Evolutionary conservation across 64 coral and sea anemone genomes (phyloP), one percentile per base, ranked within the genome.

Genomic region (Montipora efflorescens): DNA sequence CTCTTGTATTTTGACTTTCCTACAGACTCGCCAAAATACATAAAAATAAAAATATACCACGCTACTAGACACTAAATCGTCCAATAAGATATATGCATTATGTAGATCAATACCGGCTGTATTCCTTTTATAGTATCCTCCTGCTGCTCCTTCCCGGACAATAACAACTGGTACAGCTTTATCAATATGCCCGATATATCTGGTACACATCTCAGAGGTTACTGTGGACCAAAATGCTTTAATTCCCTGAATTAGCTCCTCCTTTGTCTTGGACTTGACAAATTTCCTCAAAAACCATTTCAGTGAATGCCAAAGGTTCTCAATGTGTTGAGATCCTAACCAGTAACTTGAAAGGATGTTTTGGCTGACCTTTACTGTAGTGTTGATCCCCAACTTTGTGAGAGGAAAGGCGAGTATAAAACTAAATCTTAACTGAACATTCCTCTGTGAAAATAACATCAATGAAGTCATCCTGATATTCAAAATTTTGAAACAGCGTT

Each of bases 371-470:
- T 36, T 36, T 36, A 36, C 28, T 36, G 28, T 36, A 36, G 28
- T 36, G 28, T 36, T 36, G 28, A 1, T 36, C 28, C 28, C 28
- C 28, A 36, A 36, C 28, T 36, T 36, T 36, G 28, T 36, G 28
- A 36, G 28, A 36, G 28, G 28, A 36, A 36, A 36, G 28, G 28
- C 28, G 28, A 59, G 57, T 59, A 59, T 59, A 59, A 59, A 6
- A 12, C 57, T 59, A 0, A 19, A 92, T 77, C 11, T 79, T 70
- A 71, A 92, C 70, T 7, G 79, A 76, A 74, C 80, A 76, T 70
- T 92, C 80, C 53, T 91, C 90, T 57, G 90, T 91, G 20, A 92
- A 92, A 72, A 92, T 92, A 15, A 92, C 90, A 47, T 86, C 48
- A 58, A 50, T 67, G n/a, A 93, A 93, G 9, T 74, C 47, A 78